Conservation (phyloP, 2,113 vertebrate species). For the Brevimyrus niger region DNA sequence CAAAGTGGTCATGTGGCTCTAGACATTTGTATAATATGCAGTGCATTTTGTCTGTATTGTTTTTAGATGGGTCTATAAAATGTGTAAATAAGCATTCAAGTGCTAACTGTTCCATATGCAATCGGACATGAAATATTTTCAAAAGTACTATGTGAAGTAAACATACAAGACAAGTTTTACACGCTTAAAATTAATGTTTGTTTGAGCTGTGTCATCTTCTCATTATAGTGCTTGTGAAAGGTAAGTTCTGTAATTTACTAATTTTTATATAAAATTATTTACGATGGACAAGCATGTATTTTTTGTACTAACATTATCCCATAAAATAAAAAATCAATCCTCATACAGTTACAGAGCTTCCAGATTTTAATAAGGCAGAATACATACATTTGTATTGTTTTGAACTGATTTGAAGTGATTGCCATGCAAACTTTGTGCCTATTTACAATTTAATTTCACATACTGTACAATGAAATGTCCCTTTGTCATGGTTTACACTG, state of each 20-base stretch:
- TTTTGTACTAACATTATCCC: not conserved
- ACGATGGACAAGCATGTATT: not conserved
- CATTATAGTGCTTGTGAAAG: not conserved
- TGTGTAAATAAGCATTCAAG: not conserved
- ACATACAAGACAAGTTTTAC: not conserved
- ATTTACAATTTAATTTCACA: not conserved
- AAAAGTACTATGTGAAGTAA: not conserved
- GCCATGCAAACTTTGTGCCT: not conserved
- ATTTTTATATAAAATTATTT: slow-evolving; percentile 8
- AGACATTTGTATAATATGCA: not conserved
- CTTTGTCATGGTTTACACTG: not conserved
- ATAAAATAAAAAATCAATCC: not conserved
- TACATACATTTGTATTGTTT: not conserved
- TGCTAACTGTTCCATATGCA: not conserved
- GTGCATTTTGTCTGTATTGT: not conserved
- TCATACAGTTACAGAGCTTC: not conserved
- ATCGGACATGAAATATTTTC: not conserved
- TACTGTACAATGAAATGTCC: not conserved
- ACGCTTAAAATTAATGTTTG: not conserved
- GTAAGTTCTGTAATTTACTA: not conserved
- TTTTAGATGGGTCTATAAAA: not conserved
- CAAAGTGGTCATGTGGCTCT: not conserved
- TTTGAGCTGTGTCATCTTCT: not conserved
- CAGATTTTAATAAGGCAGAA: not conserved
- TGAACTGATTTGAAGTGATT: not conserved